Conservation (phyloP, 1,140 invertebrate species). For the Apolygus lucorum region DNA sequence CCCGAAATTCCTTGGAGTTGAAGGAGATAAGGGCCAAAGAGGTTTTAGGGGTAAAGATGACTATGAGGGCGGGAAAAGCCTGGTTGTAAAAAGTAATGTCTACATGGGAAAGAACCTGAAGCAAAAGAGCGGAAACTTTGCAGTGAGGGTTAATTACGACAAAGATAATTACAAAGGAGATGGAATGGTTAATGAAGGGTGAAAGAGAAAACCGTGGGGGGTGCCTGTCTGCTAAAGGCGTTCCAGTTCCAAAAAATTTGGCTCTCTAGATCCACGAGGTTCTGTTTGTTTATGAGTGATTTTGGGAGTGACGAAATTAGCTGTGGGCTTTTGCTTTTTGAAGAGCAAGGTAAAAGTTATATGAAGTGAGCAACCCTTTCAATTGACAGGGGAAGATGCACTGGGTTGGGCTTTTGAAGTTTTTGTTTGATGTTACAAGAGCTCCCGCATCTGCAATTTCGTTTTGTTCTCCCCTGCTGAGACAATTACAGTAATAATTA, state of each 20-base stretch:
- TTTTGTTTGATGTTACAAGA: no score
- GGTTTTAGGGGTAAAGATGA: neutral
- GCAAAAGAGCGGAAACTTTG: constrained; percentile 4
- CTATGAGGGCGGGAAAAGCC: neutral
- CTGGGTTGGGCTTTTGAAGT: no score
- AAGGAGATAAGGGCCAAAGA: neutral
- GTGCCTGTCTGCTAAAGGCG: neutral
- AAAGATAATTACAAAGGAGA: constrained; percentile 17
- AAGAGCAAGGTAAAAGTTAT: no score
- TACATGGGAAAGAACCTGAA: neutral
- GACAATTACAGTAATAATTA: no score
- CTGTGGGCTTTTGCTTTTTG: no score
- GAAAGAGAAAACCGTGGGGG: neutral
- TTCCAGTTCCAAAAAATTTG: neutral
- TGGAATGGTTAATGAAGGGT: constrained; percentile 18
- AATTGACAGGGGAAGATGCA: no score
- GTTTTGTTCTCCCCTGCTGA: no score
- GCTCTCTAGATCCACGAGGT: no score
- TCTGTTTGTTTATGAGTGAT: no score
- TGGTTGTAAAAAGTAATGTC: neutral
- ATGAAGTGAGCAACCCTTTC: no score
- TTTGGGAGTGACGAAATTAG: no score
- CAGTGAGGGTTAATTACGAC: constrained; percentile 10
- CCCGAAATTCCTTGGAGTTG: neutral
- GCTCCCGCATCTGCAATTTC: no score